Evolutionary conservation across 2,113 vertebrate species (phyloP), one percentile per base, ranked within the genome.

Genomic region (Larimichthys crocea): DNA sequence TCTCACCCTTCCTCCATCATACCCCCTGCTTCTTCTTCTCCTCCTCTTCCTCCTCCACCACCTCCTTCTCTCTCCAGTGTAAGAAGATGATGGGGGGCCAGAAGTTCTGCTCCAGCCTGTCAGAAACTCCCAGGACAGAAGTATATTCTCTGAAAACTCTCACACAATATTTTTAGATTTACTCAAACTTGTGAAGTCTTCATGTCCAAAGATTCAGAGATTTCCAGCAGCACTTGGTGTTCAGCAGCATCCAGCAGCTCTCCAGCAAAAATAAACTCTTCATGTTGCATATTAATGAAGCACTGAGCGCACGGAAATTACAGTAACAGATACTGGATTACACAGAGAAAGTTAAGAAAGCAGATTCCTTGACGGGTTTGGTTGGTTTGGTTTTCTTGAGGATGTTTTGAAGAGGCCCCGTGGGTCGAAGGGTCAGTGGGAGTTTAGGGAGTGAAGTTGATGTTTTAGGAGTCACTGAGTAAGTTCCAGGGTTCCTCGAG

Each of bases 71-170:
- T 74, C 85, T 85, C 74, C 35, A 6, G 84, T 70, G 90, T 26
- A 26, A 26, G 82, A 80, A 63, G 82, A 90, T 89, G 80, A 90
- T 90, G 76, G 73, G 35, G 65, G 86, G 78, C 53, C 84, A 84
- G 29, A 29, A 62, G 72, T 76, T 79, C 80, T 82, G 61, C 56
- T 63, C 64, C 63, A 70, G 75, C 44, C 84, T 82, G 74, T 82
- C 84, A 87, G 64, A 87, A 84, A 53, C 78, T 90, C 88, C 87
- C 87, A 64, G 56, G 74, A 84, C 75, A 74, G 22, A 68, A 53
- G 44, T 62, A 1, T 44, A 60, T 52, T 85, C 66, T 83, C 48
- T 46, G 42, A 24, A 85, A 87, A 88, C 56, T 26, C 44, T 55
- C 19, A 1, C n/a, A 19, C 35, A 35, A 59, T 87, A 88, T 85